Base-by-base conservation (phyloP, 2,888 invertebrate species). In the Formica aserva region DNA sequence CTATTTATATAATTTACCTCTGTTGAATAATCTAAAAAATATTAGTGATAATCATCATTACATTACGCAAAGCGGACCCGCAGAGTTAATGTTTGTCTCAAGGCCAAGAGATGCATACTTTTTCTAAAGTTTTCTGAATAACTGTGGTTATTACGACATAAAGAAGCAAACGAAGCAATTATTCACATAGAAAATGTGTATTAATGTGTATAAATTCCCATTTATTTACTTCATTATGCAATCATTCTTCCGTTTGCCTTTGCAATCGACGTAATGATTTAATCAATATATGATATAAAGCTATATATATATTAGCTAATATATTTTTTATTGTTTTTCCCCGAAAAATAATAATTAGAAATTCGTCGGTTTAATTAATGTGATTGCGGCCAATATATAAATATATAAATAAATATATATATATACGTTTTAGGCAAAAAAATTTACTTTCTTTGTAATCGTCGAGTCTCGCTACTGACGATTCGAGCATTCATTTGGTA, bases 371-470 rank as follows among this genome's bases (percentile, higher is more conserved):
- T 35, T 35, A 6, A 35, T 35, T 35, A 35, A 35, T 35, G 32
- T 35, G 32, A 35, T 35, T 35, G 32, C 32, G 6, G 6, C 32
- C 6, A 35, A 35, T 35, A 35, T 35, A 35, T 35, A 35, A 35
- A 35, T 1, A 35, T 32, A 32, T 32, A 32, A 32, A 32, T 32
- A 32, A 32, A 32, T 32, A 18, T 57, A 69, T 32, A 13, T 45
- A 69, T 45, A 22, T 78, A 57, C 45, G 26, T n/a, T 69, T 69
- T 60, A 69, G 22, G 60, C 45, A 80, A 80, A 78, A 80, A 48
- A 80, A 60, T 60, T 69, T 80, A 80, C 60, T 80, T 71, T 80
- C 71, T 35, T 80, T 55, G 41, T 80, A 71, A 80, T 60, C 71
- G 13, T 18, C 41, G 45, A 69, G 45, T 35, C 45, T 60, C 11